Percentiles rank a stretch among this genome's conserved stretches.
phyloP scores from a whole-genome alignment of 1,140 invertebrate genomes.

The Drosophila grimshawi region DNA sequence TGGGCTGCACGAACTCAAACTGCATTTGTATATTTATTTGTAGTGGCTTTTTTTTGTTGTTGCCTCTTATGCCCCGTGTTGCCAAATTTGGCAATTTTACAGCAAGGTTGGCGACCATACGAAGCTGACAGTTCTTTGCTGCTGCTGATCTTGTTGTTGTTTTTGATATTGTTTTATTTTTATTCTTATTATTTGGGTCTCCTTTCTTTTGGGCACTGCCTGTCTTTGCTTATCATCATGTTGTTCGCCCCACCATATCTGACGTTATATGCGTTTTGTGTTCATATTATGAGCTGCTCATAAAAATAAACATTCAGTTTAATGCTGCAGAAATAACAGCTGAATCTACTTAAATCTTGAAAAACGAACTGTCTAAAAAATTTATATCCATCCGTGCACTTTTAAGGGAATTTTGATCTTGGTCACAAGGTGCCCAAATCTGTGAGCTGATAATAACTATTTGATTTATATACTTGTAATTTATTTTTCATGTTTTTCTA shows the following conservation, averaged over 20 bases:
- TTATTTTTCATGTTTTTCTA: no score
- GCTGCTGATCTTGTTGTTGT: conserved; percentile 20
- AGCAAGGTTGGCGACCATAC: conserved; percentile 41
- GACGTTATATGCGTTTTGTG: conserved; percentile 76
- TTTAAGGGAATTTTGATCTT: background rate
- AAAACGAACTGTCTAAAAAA: conserved; percentile 62
- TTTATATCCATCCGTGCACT: conserved; percentile 45
- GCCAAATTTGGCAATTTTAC: conserved; percentile 66
- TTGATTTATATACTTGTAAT: no score
- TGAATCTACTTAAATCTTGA: conserved; percentile 11
- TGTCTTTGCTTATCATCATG: conserved; percentile 37
- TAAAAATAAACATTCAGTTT: conserved; percentile 63
- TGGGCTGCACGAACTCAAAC: conserved; percentile 24
- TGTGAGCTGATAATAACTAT: no score
- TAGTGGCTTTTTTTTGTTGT: conserved; percentile 40
- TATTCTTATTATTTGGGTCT: conserved; percentile 23
- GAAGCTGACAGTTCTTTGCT: conserved; percentile 48
- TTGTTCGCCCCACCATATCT: conserved; percentile 16
- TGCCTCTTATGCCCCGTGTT: conserved; percentile 6
- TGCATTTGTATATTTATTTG: conserved; percentile 76
- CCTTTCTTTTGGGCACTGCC: conserved; percentile 31
- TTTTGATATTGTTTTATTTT: conserved; percentile 19
- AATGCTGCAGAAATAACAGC: conserved; percentile 28
- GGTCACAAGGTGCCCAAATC: background rate
- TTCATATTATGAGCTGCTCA: conserved; percentile 56